Conservation (phyloP, 2,888 invertebrate genomes). For the Trissonchulus sp. region DNA sequence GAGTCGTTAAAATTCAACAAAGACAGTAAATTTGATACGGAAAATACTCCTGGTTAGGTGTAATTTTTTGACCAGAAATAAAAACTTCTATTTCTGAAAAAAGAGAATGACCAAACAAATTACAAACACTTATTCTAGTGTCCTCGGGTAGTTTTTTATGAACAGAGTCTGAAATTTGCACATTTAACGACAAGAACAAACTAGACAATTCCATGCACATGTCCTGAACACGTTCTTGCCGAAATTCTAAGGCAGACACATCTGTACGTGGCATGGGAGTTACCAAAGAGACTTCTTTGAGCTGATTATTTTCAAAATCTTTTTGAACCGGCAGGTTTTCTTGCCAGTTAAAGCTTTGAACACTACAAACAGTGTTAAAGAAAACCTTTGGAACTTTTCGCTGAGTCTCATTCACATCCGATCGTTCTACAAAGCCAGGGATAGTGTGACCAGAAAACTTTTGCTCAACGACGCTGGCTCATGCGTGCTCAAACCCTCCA, state of each 20-base stretch:
- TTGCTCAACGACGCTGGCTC: too few species aligned
- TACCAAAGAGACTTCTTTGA: too few species aligned
- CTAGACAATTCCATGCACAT: neutral
- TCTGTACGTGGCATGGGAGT: too few species aligned
- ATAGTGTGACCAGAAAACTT: too few species aligned
- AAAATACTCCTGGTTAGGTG: neutral
- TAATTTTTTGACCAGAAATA: neutral
- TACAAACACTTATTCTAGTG: neutral
- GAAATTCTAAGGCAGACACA: neutral
- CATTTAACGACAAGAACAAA: neutral
- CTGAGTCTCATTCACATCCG: too few species aligned
- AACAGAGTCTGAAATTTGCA: neutral
- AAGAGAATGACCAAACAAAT: slow-evolving; percentile 10
- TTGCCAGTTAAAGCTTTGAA: too few species aligned
- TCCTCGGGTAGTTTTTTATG: neutral
- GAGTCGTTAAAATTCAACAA: neutral
- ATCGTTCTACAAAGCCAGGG: too few species aligned
- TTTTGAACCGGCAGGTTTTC: too few species aligned
- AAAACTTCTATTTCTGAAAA: neutral
- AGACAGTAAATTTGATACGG: neutral
- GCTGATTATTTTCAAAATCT: too few species aligned
- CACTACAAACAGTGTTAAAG: too few species aligned
- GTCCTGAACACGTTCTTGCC: neutral
- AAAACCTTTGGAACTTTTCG: too few species aligned
- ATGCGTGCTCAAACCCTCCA: too few species aligned